Conservation (phyloP, 2,113 vertebrate genomes). For the Hypocryptadius cinnamomeus region DNA sequence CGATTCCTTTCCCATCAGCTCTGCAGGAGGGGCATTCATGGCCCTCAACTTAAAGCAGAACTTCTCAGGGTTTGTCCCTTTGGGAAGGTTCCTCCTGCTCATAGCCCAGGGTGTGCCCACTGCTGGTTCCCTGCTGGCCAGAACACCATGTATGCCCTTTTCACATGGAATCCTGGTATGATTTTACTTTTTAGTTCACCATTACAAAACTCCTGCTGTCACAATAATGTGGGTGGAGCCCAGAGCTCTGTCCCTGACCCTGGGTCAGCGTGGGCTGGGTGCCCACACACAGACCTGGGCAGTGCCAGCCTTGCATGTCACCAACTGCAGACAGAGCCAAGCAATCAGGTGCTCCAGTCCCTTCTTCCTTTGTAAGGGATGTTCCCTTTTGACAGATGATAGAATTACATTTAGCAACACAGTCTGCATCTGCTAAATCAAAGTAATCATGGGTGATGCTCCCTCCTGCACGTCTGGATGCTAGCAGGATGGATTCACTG, state of each 20-base stretch:
- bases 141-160: background rate
- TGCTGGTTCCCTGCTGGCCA: background rate
- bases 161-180: background rate
- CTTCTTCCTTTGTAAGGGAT: background rate
- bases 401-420: conserved; percentile 27
- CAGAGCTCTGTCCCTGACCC: background rate
- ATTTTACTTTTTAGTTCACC: background rate
- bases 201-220: background rate
- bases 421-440: conserved; percentile 3
- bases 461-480: background rate
- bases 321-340: background rate
- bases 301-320: background rate
- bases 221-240: background rate
- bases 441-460: background rate
- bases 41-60: background rate
- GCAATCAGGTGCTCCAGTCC: background rate
- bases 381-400: background rate
- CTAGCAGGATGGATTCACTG: conserved; percentile 2
- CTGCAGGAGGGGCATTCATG: background rate
- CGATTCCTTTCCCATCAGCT: background rate
- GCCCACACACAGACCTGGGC: background rate
- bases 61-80: background rate
- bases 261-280: background rate
- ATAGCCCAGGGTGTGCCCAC: background rate
- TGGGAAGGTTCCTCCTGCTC: background rate